phyloP scores from a whole-genome alignment of 2,888 invertebrate species.

The Dicyrtoma fusca region DNA sequence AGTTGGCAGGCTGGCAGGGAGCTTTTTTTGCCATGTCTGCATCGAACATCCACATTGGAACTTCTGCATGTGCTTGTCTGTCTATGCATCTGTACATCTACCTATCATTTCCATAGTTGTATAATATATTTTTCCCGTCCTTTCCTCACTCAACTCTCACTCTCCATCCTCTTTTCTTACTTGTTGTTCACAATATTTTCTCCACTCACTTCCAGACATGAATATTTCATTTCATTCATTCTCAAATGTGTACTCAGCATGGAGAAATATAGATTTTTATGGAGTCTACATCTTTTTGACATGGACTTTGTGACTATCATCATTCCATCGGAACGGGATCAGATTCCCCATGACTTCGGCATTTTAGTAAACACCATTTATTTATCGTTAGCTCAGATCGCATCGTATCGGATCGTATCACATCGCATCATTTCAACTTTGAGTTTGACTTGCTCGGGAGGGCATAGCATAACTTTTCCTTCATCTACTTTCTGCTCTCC shows the following conservation, averaged over 20 bases:
- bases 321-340: slow-evolving; percentile 20
- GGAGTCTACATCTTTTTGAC: slow-evolving; percentile 5
- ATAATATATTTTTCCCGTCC: background rate
- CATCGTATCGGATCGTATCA: background rate
- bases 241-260: slow-evolving; percentile 27
- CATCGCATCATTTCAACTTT: too few species aligned
- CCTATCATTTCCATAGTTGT: background rate
- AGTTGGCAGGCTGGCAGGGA: background rate
- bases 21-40: background rate
- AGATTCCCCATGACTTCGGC: slow-evolving; percentile 26
- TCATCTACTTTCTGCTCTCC: slow-evolving; percentile 2
- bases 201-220: slow-evolving; percentile 32
- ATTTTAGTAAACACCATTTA: slow-evolving; percentile 31
- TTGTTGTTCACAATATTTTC: slow-evolving; percentile 11
- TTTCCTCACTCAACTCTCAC: background rate
- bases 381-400: slow-evolving; percentile 26
- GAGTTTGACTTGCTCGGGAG: background rate
- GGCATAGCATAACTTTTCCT: slow-evolving; percentile 3
- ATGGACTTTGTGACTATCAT: slow-evolving; percentile 13
- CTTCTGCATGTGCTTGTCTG: too few species aligned
- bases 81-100: too few species aligned
- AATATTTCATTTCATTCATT: slow-evolving; percentile 35
- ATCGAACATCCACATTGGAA: background rate
- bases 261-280: slow-evolving; percentile 17
- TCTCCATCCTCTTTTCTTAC: background rate